A percentile compares a stretch with the other conserved stretches of the same genome.
Conservation (phyloP, 1,140 invertebrate species). For the Calliphora vicina region DNA sequence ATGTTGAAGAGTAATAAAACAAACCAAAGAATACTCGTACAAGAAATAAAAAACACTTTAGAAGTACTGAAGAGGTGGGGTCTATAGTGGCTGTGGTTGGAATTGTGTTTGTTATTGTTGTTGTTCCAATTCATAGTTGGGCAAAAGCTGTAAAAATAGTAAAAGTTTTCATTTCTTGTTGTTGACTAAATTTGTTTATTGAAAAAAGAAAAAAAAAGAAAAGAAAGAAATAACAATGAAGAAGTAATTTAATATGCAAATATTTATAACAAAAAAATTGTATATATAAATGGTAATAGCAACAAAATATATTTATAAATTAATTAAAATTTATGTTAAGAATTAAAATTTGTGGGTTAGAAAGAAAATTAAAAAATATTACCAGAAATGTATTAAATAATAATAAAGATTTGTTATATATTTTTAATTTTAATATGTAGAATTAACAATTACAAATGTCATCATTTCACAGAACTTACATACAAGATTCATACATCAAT, state of each 20-base stretch:
- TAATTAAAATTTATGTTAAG: background rate
- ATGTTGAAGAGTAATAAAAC: slow-evolving; percentile 1
- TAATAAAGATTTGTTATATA: too few relatives aligned
- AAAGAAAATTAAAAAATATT: too few relatives aligned
- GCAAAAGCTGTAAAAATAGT: background rate
- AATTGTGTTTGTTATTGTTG: background rate
- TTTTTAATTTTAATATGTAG: too few relatives aligned
- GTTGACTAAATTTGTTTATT: background rate
- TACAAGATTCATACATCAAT: too few relatives aligned
- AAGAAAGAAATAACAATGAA: background rate
- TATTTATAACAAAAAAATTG: background rate
- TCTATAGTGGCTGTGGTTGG: background rate
- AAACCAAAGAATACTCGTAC: background rate
- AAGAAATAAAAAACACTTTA: background rate
- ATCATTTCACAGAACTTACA: too few relatives aligned
- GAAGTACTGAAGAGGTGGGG: background rate
- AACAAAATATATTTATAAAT: background rate
- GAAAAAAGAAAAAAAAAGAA: background rate
- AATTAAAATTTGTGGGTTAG: too few relatives aligned
- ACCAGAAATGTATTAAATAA: too few relatives aligned
- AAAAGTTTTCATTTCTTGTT: slow-evolving; percentile 12
- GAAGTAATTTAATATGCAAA: background rate
- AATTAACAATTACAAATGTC: too few relatives aligned
- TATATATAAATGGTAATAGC: background rate
- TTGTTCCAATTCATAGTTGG: background rate